Conservation (phyloP, 2,113 vertebrate genomes). For the Opisthocomus hoazin region DNA sequence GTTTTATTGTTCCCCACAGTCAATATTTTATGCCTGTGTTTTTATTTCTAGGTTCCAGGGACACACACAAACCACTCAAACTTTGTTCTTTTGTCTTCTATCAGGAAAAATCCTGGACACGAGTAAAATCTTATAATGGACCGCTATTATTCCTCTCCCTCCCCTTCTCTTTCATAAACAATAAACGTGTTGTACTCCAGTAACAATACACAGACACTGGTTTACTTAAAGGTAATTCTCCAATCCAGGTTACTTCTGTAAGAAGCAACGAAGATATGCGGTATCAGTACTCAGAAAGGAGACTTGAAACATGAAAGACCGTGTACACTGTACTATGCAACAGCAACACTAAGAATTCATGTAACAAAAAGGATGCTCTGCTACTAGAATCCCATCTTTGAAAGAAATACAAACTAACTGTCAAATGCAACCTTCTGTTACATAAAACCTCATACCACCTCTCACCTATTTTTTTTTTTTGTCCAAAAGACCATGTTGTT, state of each 20-base stretch:
- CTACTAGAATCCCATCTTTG: neutral
- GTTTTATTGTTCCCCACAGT: constrained; percentile 37
- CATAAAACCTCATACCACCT: neutral
- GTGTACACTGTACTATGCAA: neutral
- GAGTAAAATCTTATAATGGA: neutral
- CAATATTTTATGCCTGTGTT: neutral
- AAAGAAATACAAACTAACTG: neutral
- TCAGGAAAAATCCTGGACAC: neutral
- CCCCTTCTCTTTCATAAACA: neutral
- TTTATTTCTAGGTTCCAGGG: constrained; percentile 18
- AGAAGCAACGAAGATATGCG: neutral
- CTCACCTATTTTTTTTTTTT: neutral
- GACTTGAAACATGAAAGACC: neutral
- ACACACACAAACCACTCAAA: neutral
- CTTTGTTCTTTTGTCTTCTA: neutral
- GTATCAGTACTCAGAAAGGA: neutral
- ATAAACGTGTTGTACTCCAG: neutral
- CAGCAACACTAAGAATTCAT: neutral
- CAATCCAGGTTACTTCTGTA: neutral
- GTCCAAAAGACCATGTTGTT: neutral
- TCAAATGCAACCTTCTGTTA: neutral
- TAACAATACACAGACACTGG: neutral
- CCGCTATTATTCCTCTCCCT: neutral
- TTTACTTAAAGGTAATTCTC: neutral
- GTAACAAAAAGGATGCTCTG: neutral